Conservation (phyloP, 2,888 invertebrate species). For the Lagria hirta region DNA sequence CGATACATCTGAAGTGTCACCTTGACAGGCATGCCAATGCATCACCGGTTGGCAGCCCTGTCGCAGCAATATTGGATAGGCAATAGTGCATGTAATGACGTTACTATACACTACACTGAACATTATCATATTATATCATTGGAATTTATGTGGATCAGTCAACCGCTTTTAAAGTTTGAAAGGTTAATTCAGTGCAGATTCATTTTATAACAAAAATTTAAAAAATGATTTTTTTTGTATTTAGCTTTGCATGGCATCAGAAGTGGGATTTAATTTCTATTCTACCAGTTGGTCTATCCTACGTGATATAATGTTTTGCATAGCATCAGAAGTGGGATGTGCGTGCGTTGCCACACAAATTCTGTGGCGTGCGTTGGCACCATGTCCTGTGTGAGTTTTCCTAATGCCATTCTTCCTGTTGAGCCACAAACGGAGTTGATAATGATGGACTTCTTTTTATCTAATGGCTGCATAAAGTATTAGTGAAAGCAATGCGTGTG, state of each 20-base stretch:
- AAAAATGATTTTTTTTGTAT: too few relatives aligned
- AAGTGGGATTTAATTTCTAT: too few relatives aligned
- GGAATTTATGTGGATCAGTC: slow-evolving; percentile 14
- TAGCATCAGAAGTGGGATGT: slow-evolving; percentile 32
- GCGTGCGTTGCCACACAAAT: slow-evolving; percentile 23
- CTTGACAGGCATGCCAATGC: slow-evolving; percentile 45
- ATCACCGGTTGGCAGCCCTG: slow-evolving; percentile 40
- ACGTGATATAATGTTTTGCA: too few relatives aligned
- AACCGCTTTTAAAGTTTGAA: too few relatives aligned
- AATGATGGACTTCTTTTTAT: too few relatives aligned
- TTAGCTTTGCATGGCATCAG: too few relatives aligned
- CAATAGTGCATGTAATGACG: slow-evolving; percentile 40
- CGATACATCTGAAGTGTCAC: slow-evolving; percentile 47
- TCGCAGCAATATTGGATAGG: slow-evolving; percentile 36
- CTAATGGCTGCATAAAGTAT: too few relatives aligned
- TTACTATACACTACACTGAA: slow-evolving; percentile 25
- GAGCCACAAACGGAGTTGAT: too few relatives aligned
- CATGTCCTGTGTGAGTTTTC: slow-evolving; percentile 13
- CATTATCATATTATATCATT: slow-evolving; percentile 22
- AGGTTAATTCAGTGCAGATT: too few relatives aligned
- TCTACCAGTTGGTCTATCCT: too few relatives aligned
- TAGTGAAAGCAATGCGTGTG: too few relatives aligned
- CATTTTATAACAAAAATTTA: too few relatives aligned
- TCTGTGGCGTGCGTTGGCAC: slow-evolving; percentile 8
- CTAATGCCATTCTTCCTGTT: slow-evolving; percentile 27